Base-by-base conservation (phyloP, 1,140 invertebrate species). In the Lordiphosa clarofinis region DNA sequence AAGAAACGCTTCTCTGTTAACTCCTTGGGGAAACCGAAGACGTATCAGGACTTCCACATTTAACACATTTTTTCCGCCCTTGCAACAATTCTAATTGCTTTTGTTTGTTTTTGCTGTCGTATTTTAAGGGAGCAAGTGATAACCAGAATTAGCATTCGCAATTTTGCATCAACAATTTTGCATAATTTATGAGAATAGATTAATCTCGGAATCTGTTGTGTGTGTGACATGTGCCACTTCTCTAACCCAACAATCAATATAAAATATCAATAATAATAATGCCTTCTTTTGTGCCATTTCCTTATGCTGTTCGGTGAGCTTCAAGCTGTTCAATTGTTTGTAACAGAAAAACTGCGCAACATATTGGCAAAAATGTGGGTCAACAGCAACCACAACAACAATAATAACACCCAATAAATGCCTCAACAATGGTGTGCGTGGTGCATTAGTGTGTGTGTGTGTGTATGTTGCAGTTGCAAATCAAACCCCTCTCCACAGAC, bases 331-430 rank as follows among this genome's bases (percentile, higher is more conserved):
- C 24, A 43, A 40, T 56, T 54, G 63, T 48, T 50, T 64, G 71
- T 49, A 31, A 31, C 50, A 48, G 56, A 53, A 39, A 60, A 72
- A 78, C 59, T 65, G 59, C 38, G 69, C 71, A 79, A 81, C 59
- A 75, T 82, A 81, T 81, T 76, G 76, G 72, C 76, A 54, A 56
- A 84, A 82, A 81, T 76, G 76, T 81, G 78, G 76, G 76, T 81
- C 76, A 81, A 82, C 76, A 68, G 59, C 69, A 58, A 56, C 43
- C 11, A 28, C 43, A 73, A 56, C 64, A 58, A 52, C 75, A 66
- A 72, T 73, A 84, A 81, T 84, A 76, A 82, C 67, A 66, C 67
- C 68, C 76, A 81, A 82, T 81, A 82, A 84, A 81, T 50, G 67
- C 67, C 59, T 68, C 63, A 63, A 67, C 69, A 68, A 82, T 82